Base-by-base conservation (phyloP, 2,113 vertebrate genomes). In the Melanocharis versteri region DNA sequence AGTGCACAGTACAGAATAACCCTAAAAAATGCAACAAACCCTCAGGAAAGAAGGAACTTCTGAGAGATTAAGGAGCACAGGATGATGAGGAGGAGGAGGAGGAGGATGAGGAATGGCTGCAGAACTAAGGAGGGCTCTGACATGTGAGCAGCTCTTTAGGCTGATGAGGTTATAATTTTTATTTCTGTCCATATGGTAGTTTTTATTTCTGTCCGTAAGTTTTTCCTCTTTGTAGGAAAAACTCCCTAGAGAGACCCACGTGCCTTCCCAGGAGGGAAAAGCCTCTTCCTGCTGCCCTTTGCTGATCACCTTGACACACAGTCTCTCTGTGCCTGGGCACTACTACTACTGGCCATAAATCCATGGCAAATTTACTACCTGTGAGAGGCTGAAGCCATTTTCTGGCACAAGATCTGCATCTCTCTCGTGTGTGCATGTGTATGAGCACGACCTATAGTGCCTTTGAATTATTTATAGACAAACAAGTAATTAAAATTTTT, bases 401-500 rank as follows among this genome's bases (percentile, higher is more conserved):
- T n/a, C 79, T 77, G 65, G 75, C 68, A 39, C 79, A 21, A 60
- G 70, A 87, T 90, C 45, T 6, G 24, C 21, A 90, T 92, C 94
- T 76, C 42, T 12, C 66, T 37, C 6, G 1, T 15, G 20, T 22
- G 39, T 35, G 87, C 64, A 14, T 6, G 37, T 56, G 48, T 64
- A 60, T 8, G 51, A 92, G 78, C 85, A 71, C 27, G 44, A 76
- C 85, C 82, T 72, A 69, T 21, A 22, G 79, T 5, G 7, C 54
- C 85, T 39, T 68, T 1, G 14, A 57, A 42, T 94, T 90, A 96
- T 96, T 93, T 86, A 92, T 84, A 62, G 83, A n/a, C 79, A 94
- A 95, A 93, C 91, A 94, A 89, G 89, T 94, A 95, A 95, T 93
- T 95, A 94, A 94, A 89, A 83, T 89, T 96, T 95, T 92, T 95